Evolutionary conservation across 53 echinoderm and acorn worm genomes (phyloP).

Genomic region (Henricia sp.): DNA sequence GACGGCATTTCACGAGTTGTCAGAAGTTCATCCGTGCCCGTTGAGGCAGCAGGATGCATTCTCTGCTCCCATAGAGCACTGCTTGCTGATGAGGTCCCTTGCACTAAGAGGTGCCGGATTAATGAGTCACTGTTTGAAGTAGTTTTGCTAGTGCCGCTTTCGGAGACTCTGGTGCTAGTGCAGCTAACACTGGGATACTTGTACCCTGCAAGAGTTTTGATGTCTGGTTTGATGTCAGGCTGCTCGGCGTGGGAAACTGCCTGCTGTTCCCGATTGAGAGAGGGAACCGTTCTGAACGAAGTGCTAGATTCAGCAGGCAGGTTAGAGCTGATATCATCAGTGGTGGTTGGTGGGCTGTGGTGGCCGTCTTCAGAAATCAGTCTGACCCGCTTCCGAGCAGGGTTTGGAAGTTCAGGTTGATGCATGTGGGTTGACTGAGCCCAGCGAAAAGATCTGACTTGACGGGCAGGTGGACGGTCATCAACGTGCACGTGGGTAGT

Average conservation of each 20-base stretch:
- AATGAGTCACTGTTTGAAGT: slow-evolving; percentile 21
- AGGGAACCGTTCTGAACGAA: slow-evolving; percentile 28
- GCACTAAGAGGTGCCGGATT: slow-evolving; percentile 44
- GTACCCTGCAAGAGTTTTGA: slow-evolving; percentile 43
- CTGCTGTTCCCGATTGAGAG: slow-evolving; percentile 37
- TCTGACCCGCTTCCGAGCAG: slow-evolving; percentile 40
- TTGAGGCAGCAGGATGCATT: slow-evolving; percentile 28
- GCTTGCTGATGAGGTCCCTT: slow-evolving; percentile 32
- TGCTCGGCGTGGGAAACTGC: slow-evolving; percentile 21
- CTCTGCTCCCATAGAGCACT: slow-evolving; percentile 35
- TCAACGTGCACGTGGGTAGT: slow-evolving; percentile 40
- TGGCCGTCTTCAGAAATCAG: slow-evolving; percentile 41
- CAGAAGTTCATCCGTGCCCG: slow-evolving; percentile 23
- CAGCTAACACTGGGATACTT: slow-evolving; percentile 22
- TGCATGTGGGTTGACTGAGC: slow-evolving; percentile 34
- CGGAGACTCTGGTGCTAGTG: slow-evolving; percentile 32
- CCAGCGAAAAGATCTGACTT: slow-evolving; percentile 55
- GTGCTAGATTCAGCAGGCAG: slow-evolving; percentile 31
- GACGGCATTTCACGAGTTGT: slow-evolving; percentile 17
- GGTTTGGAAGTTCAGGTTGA: slow-evolving; percentile 41
- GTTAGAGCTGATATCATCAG: slow-evolving; percentile 46
- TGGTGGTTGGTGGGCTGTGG: slow-evolving; percentile 44
- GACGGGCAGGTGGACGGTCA: slow-evolving; percentile 44
- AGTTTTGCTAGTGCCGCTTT: slow-evolving; percentile 8
- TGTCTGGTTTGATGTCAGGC: slow-evolving; percentile 52